A percentile compares a stretch with the other conserved stretches of the same genome.
Conservation (phyloP, 2,113 vertebrate genomes). For the Calyptommatus sinebrachiatus region DNA sequence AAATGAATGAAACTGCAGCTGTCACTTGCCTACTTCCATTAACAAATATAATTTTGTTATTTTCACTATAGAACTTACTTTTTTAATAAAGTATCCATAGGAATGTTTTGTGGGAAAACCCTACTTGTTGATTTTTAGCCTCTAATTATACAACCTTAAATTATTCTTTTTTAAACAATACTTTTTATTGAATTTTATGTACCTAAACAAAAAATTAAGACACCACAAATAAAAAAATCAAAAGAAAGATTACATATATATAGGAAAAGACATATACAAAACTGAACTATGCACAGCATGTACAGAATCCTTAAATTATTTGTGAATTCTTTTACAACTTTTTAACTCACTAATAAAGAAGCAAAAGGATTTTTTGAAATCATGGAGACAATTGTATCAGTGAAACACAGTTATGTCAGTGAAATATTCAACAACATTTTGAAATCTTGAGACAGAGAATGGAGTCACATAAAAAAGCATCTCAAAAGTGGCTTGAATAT, state of each 20-base stretch:
- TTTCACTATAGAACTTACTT: background rate
- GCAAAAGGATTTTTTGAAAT: slow-evolving; percentile 11
- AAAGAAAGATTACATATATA: no score
- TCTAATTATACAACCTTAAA: background rate
- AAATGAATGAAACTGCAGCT: no score
- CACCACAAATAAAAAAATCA: no score
- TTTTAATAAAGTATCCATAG: background rate
- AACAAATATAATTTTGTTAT: no score
- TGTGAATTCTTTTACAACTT: background rate
- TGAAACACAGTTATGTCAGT: background rate
- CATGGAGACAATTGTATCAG: background rate
- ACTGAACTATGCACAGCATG: no score
- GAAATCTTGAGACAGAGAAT: background rate
- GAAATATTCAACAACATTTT: slow-evolving; percentile 17
- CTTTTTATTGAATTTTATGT: no score
- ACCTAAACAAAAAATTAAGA: no score
- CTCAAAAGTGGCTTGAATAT: no score
- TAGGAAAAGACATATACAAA: no score
- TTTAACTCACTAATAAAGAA: background rate
- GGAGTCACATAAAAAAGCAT: no score
- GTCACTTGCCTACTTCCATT: background rate
- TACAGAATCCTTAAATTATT: background rate
- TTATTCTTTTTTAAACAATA: background rate
- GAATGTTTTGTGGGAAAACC: background rate
- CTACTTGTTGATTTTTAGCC: background rate